Conservation (phyloP, 2,888 invertebrate species). For the Athalia cordata region DNA sequence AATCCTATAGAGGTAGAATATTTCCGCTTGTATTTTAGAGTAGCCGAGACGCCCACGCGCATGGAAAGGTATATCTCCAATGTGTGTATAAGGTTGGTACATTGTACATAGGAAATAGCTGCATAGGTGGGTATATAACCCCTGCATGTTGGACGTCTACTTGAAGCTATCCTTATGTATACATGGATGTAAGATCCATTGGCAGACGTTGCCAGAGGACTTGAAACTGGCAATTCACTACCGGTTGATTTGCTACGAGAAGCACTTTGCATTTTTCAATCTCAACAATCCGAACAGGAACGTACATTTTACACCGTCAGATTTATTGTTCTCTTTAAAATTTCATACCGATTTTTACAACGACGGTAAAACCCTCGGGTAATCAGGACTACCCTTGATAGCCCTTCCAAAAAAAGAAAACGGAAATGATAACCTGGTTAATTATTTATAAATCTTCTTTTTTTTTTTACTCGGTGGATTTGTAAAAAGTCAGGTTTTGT, state of each 20-base stretch:
- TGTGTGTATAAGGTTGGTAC: not conserved
- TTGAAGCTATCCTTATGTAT: slow-evolving; percentile 1
- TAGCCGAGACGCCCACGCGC: slow-evolving; percentile 1
- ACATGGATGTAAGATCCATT: slow-evolving; percentile 24
- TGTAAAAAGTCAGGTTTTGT: too few species aligned
- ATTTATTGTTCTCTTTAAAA: slow-evolving; percentile 50
- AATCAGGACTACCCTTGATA: too few species aligned
- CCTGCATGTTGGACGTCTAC: not conserved
- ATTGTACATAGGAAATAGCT: not conserved
- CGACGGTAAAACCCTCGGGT: not conserved
- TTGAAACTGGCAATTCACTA: slow-evolving; percentile 29
- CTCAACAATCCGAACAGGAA: slow-evolving; percentile 36
- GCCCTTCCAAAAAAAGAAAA: not conserved
- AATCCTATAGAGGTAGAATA: slow-evolving; percentile 29
- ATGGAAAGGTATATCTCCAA: not conserved
- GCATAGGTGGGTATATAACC: not conserved
- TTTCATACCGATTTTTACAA: slow-evolving; percentile 27
- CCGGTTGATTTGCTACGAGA: slow-evolving; percentile 33
- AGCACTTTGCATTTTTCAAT: slow-evolving; percentile 31
- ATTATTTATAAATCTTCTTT: not conserved
- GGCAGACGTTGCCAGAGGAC: slow-evolving; percentile 40
- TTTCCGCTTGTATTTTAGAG: slow-evolving; percentile 31
- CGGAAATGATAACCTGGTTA: not conserved
- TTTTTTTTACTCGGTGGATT: not conserved
- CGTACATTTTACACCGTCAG: slow-evolving; percentile 49